These are phyloP conservation scores for Catocala nupta DNA, from an alignment of 2,888 invertebrate species.

Conservation along the genomic window DNA sequence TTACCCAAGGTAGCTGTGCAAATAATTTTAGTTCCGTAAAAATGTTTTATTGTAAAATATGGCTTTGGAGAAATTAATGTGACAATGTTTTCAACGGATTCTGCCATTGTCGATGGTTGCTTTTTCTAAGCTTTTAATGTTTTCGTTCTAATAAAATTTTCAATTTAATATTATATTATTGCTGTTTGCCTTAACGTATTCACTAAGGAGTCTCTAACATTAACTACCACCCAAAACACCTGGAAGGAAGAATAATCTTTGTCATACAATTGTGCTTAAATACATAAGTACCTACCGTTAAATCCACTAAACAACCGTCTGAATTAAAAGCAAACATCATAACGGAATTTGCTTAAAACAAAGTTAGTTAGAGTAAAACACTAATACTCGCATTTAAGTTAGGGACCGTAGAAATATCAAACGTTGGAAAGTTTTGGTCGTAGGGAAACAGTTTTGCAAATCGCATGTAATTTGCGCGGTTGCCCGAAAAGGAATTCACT, in stretches of 20 bases:
- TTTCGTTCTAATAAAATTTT: slow-evolving; percentile 2
- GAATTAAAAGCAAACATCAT: slow-evolving; percentile 18
- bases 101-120: slow-evolving; percentile 1
- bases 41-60: slow-evolving; percentile 16
- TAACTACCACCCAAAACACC: too few relatives aligned
- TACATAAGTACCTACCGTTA: neutral
- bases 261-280: too few relatives aligned
- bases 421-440: slow-evolving; percentile 69
- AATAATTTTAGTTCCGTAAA: slow-evolving; percentile 31
- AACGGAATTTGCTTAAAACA: slow-evolving; percentile 33
- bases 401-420: slow-evolving; percentile 65
- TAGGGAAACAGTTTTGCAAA: slow-evolving; percentile 70
- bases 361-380: slow-evolving; percentile 29
- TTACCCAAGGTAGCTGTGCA: slow-evolving; percentile 33
- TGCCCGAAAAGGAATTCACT: slow-evolving; percentile 69
- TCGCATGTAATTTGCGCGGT: slow-evolving; percentile 75
- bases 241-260: too few relatives aligned
- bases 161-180: neutral
- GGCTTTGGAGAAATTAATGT: slow-evolving; percentile 8
- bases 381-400: slow-evolving; percentile 47
- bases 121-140: neutral
- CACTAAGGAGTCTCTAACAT: too few relatives aligned
- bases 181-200: neutral
- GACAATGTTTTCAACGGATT: slow-evolving; percentile 15
- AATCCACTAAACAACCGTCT: slow-evolving; percentile 8